Evolutionary conservation across 1,140 invertebrate genomes (phyloP).

Genomic region (Drosophila ambigua): DNA sequence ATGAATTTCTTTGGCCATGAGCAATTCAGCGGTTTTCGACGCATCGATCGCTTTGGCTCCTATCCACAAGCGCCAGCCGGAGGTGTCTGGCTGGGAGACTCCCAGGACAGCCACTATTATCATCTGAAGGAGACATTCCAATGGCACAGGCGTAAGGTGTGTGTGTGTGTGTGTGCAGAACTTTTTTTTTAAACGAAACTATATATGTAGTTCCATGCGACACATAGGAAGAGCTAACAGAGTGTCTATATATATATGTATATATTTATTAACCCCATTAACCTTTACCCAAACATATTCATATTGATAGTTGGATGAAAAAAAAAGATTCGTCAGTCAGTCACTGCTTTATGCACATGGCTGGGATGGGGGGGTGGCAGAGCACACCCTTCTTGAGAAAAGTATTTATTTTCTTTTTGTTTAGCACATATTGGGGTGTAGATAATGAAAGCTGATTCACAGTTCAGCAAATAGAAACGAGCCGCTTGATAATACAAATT

Average conservation of each 20-base stretch:
- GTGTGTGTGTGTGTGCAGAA: conserved; percentile 4
- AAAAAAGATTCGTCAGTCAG: conserved; percentile 33
- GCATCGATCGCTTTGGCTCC: conserved; percentile 53
- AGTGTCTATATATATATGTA: conserved; percentile 30
- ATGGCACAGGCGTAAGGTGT: conserved; percentile 63
- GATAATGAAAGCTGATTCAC: conserved; percentile 5
- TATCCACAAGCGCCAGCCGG: conserved; percentile 32
- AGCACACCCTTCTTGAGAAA: too few relatives aligned
- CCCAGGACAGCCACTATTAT: conserved; percentile 2
- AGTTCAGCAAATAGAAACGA: neutral
- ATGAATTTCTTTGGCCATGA: conserved; percentile 77
- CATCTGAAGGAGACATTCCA: conserved; percentile 57
- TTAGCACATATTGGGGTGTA: neutral
- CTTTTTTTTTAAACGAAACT: neutral
- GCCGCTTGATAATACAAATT: neutral
- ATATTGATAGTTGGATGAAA: conserved; percentile 30
- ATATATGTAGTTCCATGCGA: neutral
- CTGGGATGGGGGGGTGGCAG: too few relatives aligned
- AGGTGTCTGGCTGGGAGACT: conserved; percentile 14
- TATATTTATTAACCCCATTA: conserved; percentile 63
- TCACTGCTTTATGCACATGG: conserved; percentile 37
- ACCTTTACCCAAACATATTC: conserved; percentile 53
- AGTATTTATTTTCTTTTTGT: too few relatives aligned
- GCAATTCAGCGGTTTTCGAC: conserved; percentile 68
- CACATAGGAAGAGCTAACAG: conserved; percentile 10